Conservation (phyloP, 2,113 vertebrate species). For the Delphinus delphis region DNA sequence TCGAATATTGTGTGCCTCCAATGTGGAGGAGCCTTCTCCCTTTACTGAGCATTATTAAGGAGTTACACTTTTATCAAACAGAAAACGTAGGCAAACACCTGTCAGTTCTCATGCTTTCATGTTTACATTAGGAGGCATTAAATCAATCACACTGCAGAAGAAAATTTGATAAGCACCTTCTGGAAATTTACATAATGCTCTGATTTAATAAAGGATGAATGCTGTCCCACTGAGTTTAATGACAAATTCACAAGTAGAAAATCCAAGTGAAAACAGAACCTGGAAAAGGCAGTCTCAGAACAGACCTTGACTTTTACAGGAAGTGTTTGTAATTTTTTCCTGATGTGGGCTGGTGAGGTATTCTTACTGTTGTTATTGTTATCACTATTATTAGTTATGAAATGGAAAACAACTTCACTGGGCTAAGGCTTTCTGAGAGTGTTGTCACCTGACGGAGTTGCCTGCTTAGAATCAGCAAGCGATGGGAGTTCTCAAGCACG, state of each 20-base stretch:
- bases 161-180: slow-evolving; percentile 52
- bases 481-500: slow-evolving; percentile 72
- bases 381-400: background rate
- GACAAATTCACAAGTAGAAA: slow-evolving; percentile 28
- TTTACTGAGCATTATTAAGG: background rate
- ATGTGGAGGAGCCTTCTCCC: background rate
- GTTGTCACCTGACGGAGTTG: slow-evolving; percentile 77
- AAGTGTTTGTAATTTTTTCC: slow-evolving; percentile 15
- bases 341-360: background rate
- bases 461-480: slow-evolving; percentile 75
- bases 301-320: slow-evolving; percentile 14
- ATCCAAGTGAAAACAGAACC: background rate
- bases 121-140: slow-evolving; percentile 58
- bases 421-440: slow-evolving; percentile 42
- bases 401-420: slow-evolving; percentile 32
- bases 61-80: slow-evolving; percentile 61
- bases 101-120: slow-evolving; percentile 51
- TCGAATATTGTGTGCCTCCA: background rate
- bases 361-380: background rate
- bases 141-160: slow-evolving; percentile 57
- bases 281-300: background rate
- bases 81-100: slow-evolving; percentile 51
- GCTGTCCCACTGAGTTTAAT: background rate
- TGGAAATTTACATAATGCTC: slow-evolving; percentile 65
- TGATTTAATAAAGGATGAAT: slow-evolving; percentile 61